Percentiles rank a stretch among this genome's conserved stretches.
Evolutionary conservation across 2,797 vertebrate species (phyloP).

Genomic region (Chrysocyon brachyurus): DNA sequence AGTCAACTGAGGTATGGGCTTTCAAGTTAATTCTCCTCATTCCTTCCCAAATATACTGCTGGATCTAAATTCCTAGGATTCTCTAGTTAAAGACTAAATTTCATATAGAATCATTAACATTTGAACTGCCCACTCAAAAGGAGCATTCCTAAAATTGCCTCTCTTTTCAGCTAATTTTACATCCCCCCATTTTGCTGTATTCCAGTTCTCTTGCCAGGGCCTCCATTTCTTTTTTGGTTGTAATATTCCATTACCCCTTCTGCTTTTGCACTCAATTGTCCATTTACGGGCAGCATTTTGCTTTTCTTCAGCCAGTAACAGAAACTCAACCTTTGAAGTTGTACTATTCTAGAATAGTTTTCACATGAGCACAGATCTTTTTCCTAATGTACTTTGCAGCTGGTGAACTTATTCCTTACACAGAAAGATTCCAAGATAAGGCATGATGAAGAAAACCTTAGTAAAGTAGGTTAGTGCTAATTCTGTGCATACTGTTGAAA

Average conservation of each 20-base stretch:
- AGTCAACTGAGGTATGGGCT: neutral
- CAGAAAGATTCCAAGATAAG: slow-evolving; percentile 48
- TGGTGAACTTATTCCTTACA: slow-evolving; percentile 68
- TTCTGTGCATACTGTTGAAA: neutral
- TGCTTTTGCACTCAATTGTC: slow-evolving; percentile 75
- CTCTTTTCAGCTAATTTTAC: slow-evolving; percentile 67
- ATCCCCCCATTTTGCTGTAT: slow-evolving; percentile 38
- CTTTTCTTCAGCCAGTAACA: slow-evolving; percentile 70
- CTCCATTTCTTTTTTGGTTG: slow-evolving; percentile 64
- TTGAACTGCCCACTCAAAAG: slow-evolving; percentile 34
- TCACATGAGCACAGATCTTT: slow-evolving; percentile 76
- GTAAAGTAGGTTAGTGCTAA: slow-evolving; percentile 39
- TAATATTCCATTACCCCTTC: slow-evolving; percentile 76
- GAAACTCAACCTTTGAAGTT: slow-evolving; percentile 74
- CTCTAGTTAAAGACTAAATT: neutral
- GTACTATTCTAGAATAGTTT: slow-evolving; percentile 73
- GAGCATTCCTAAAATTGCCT: slow-evolving; percentile 36
- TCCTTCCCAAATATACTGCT: slow-evolving; percentile 8
- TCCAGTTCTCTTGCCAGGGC: slow-evolving; percentile 48
- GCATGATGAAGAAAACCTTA: slow-evolving; percentile 45
- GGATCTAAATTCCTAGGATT: slow-evolving; percentile 37
- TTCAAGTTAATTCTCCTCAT: slow-evolving; percentile 33
- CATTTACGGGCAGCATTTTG: slow-evolving; percentile 68
- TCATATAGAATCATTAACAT: slow-evolving; percentile 52
- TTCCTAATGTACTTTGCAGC: slow-evolving; percentile 77